Evolutionary conservation across 2,113 vertebrate genomes (phyloP).

Genomic region (Sclerurus mexicanus): DNA sequence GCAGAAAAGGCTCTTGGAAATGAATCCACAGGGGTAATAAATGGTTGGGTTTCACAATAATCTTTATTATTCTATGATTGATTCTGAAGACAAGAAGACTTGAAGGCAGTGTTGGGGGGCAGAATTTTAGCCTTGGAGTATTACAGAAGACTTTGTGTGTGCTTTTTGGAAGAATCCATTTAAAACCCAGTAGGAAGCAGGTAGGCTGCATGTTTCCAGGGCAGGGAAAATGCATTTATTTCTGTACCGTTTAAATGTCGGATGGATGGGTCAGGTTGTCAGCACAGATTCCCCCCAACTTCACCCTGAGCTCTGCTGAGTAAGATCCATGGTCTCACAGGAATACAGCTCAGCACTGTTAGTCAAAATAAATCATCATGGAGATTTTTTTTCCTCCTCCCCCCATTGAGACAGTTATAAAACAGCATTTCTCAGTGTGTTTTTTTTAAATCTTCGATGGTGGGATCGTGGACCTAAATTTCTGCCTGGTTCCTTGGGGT

Average conservation of each 20-base stretch:
- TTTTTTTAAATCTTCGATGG: not conserved
- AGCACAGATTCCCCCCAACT: not conserved
- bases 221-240: not conserved
- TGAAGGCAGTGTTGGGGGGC: not conserved
- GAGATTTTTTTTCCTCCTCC: not conserved
- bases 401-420: not conserved
- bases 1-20: not conserved
- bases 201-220: not conserved
- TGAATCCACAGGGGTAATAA: conserved; percentile 21
- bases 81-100: not conserved
- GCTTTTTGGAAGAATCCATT: conserved; percentile 15
- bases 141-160: not conserved
- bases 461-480: not conserved
- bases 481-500: not conserved
- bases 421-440: not conserved
- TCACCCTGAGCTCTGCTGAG: not conserved
- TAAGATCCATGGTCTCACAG: not conserved
- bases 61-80: not conserved
- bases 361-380: not conserved
- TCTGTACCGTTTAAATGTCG: not conserved
- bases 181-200: not conserved
- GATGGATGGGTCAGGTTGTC: not conserved
- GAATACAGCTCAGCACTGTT: not conserved
- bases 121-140: not conserved
- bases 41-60: conserved; percentile 40